phyloP scores from a whole-genome alignment of 2,888 invertebrate genomes.

The Callyntrura sp. region DNA sequence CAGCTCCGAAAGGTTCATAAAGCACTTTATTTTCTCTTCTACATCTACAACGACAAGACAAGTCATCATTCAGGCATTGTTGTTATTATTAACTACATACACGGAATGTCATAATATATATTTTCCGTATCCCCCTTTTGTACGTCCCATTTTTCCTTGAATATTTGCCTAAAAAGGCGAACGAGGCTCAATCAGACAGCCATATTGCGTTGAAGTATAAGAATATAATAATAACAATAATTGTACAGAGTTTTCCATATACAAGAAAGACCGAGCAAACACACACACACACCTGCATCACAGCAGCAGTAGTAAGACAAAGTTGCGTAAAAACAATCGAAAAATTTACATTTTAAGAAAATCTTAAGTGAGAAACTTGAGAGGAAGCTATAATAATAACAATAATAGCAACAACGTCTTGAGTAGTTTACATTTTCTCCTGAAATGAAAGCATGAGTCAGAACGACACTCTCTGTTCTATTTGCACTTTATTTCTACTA shows the following conservation, averaged over 20 bases:
- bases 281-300: no score
- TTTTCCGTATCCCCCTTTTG: constrained; percentile 4
- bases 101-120: constrained; percentile 36
- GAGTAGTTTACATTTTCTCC: constrained; percentile 18
- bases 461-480: neutral
- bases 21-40: constrained; percentile 53
- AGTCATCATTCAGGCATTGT: constrained; percentile 41
- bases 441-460: neutral
- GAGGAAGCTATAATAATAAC: constrained; percentile 68
- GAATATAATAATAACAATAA: neutral
- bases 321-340: constrained; percentile 45
- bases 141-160: constrained; percentile 3
- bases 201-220: neutral
- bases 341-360: constrained; percentile 33
- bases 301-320: neutral
- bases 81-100: constrained; percentile 43
- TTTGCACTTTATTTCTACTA: neutral
- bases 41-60: neutral
- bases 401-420: constrained; percentile 43
- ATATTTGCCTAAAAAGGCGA: constrained; percentile 69
- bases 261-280: neutral
- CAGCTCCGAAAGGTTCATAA: constrained; percentile 38
- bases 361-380: constrained; percentile 63
- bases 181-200: neutral
- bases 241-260: neutral